Evolutionary conservation across 2,113 vertebrate genomes (phyloP).

Genomic region (Hydrochoerus hydrochaeris): DNA sequence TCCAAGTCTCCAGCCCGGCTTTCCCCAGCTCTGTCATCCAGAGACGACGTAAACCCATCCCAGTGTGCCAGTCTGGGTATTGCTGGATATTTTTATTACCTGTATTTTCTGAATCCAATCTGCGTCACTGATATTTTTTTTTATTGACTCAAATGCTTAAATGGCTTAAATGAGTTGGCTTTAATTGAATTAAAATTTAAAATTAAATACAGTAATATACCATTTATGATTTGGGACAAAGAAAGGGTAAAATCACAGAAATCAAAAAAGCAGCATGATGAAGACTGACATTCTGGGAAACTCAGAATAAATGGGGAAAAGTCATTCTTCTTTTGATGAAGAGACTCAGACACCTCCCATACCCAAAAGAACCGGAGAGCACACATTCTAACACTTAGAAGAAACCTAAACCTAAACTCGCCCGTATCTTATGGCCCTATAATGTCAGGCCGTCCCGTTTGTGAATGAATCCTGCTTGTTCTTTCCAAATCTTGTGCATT

Average conservation of each 20-base stretch:
- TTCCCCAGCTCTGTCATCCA: not conserved
- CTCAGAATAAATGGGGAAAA: not conserved
- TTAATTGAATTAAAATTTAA: conserved; percentile 32
- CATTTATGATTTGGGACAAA: not conserved
- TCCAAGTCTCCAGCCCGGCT: not conserved
- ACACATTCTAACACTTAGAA: not conserved
- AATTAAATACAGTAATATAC: conserved; percentile 21
- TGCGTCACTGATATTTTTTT: not conserved
- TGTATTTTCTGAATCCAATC: not conserved
- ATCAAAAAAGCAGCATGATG: not conserved
- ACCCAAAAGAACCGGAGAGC: not conserved
- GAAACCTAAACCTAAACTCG: not conserved
- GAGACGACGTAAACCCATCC: not conserved
- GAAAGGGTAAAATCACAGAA: not conserved
- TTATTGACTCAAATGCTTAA: conserved; percentile 23
- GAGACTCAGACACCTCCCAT: not conserved
- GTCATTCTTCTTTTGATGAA: not conserved
- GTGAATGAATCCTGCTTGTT: not conserved
- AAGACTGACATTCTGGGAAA: conserved; percentile 8
- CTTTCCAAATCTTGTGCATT: conserved; percentile 5
- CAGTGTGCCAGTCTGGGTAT: not conserved
- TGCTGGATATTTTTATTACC: not conserved
- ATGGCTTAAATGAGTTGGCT: conserved; percentile 32
- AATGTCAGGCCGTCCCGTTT: not conserved
- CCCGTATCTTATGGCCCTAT: not conserved